Evolutionary conservation across 1,140 invertebrate genomes (phyloP).

Genomic region (Vanessa atalanta): DNA sequence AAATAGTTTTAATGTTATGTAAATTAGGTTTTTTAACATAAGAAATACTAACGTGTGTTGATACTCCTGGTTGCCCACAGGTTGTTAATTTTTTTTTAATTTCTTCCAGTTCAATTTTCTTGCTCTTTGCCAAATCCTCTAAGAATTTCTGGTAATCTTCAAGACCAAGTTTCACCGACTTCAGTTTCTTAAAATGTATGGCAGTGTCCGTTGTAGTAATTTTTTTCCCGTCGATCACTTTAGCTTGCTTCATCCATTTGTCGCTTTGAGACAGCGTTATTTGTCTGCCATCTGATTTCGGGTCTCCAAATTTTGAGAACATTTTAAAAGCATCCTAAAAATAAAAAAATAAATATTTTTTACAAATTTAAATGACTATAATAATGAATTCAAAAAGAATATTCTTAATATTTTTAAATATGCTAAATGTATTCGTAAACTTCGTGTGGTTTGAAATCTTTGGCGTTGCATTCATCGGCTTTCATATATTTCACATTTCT

Average conservation of each 20-base stretch:
- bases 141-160: conserved; percentile 91
- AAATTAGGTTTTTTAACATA: too few relatives aligned
- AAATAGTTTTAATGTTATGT: too few relatives aligned
- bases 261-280: conserved; percentile 94
- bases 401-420: too few relatives aligned
- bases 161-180: conserved; percentile 86
- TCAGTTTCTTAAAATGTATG: conserved; percentile 94
- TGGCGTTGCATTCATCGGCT: background rate
- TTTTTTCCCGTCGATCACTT: conserved; percentile 93
- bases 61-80: conserved; percentile 87
- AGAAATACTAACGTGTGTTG: conserved; percentile 62
- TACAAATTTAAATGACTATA: background rate
- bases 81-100: conserved; percentile 89
- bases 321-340: conserved; percentile 82
- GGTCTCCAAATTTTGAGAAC: conserved; percentile 94
- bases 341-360: background rate
- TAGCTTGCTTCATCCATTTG: conserved; percentile 97
- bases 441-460: too few relatives aligned
- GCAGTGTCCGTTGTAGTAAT: conserved; percentile 94
- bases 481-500: background rate
- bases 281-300: conserved; percentile 91
- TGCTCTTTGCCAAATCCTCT: conserved; percentile 90
- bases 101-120: conserved; percentile 87
- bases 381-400: background rate
- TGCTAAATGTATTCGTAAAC: too few relatives aligned